A percentile compares a stretch with the other conserved stretches of the same genome.
These are phyloP conservation scores for Cheilosia vulpina DNA, from an alignment of 2,888 invertebrate species.

Conservation along the genomic window DNA sequence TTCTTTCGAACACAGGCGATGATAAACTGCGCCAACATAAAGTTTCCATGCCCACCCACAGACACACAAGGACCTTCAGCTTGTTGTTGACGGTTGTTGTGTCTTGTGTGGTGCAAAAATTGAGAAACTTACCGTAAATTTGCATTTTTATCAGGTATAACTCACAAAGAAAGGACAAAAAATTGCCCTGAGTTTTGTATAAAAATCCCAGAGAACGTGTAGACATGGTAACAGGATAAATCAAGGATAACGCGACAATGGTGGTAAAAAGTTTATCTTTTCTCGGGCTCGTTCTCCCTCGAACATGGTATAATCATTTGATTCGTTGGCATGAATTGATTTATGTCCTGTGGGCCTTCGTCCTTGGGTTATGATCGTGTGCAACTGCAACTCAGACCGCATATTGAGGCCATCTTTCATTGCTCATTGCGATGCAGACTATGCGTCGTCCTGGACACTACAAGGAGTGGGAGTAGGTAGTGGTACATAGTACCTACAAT, in stretches of 20 bases:
- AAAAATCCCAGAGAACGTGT: slow-evolving; percentile 51
- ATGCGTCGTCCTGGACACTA: slow-evolving; percentile 54
- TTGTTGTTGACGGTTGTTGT: slow-evolving; percentile 49
- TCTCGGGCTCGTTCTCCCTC: slow-evolving; percentile 12
- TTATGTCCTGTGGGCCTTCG: slow-evolving; percentile 63
- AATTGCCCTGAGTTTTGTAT: slow-evolving; percentile 6
- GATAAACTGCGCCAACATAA: slow-evolving; percentile 74
- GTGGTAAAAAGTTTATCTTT: slow-evolving; percentile 67
- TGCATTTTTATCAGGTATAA: slow-evolving; percentile 75
- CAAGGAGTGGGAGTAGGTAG: slow-evolving; percentile 1
- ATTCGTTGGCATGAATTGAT: slow-evolving; percentile 74
- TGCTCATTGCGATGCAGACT: slow-evolving; percentile 33
- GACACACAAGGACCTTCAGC: slow-evolving; percentile 36
- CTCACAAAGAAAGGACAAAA: slow-evolving; percentile 37
- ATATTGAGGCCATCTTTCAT: slow-evolving; percentile 73
- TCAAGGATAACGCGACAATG: slow-evolving; percentile 70
- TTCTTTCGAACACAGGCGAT: slow-evolving; percentile 59
- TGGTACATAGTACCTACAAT: not conserved
- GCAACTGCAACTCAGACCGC: slow-evolving; percentile 22
- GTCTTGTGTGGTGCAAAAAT: slow-evolving; percentile 42
- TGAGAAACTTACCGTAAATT: slow-evolving; percentile 73
- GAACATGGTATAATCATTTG: slow-evolving; percentile 70
- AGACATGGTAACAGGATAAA: slow-evolving; percentile 74
- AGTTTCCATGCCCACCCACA: slow-evolving; percentile 26
- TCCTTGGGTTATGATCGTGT: not conserved